Percentiles rank a stretch among this genome's conserved stretches.
Conservation (phyloP, 2,113 vertebrate species). For the Carassius auratus region DNA sequence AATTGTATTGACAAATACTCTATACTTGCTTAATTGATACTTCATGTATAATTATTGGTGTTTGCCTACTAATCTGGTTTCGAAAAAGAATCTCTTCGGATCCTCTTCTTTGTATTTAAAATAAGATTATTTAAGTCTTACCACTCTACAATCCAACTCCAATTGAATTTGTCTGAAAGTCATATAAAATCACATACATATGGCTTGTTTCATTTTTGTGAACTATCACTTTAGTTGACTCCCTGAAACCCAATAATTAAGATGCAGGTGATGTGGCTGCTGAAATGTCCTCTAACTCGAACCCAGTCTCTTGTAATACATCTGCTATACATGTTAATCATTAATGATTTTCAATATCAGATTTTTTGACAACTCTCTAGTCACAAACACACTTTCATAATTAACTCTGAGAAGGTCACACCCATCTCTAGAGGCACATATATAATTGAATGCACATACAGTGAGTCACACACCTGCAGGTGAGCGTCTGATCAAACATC, state of each 20-base stretch:
- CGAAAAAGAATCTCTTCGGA: too few relatives aligned
- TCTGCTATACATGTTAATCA: conserved; percentile 49
- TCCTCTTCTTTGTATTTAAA: too few relatives aligned
- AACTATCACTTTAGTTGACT: neutral
- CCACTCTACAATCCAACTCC: too few relatives aligned
- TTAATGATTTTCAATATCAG: conserved; percentile 46
- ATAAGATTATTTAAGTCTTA: too few relatives aligned
- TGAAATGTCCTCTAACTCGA: neutral
- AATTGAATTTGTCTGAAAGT: too few relatives aligned
- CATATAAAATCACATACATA: too few relatives aligned
- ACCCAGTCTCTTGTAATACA: neutral
- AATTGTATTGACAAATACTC: too few relatives aligned
- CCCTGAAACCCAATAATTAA: neutral
- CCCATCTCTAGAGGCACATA: conserved; percentile 15
- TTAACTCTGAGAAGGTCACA: conserved; percentile 36
- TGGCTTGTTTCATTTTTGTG: neutral
- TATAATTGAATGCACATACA: conserved; percentile 16
- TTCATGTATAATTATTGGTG: too few relatives aligned
- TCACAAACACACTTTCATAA: conserved; percentile 40
- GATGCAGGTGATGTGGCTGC: conserved; percentile 13
- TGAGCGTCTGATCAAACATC: neutral
- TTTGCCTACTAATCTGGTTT: too few relatives aligned
- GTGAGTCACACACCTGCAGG: conserved; percentile 34
- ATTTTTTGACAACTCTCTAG: conserved; percentile 19
- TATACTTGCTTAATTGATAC: too few relatives aligned